A percentile compares a stretch with the other conserved stretches of the same genome.
Evolutionary conservation across 2,113 vertebrate genomes (phyloP).

Genomic region (Dinomys branickii): DNA sequence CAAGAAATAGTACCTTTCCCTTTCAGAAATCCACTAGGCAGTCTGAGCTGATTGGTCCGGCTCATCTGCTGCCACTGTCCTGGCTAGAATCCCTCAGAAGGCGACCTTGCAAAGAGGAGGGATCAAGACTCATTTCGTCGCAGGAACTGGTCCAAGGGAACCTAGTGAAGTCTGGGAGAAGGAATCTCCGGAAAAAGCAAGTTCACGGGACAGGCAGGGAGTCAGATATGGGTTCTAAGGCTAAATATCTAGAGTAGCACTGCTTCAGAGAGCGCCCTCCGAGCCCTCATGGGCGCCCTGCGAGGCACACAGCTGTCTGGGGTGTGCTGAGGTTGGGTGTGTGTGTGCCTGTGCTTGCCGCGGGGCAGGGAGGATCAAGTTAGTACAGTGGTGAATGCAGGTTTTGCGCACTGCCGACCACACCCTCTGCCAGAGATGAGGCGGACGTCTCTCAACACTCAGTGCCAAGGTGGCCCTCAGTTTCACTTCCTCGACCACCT

Average conservation of each 20-base stretch:
- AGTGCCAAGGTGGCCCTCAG: background rate
- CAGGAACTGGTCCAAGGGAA: background rate
- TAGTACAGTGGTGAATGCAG: background rate
- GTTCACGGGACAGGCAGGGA: background rate
- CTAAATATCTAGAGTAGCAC: background rate
- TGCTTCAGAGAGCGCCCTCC: background rate
- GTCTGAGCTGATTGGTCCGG: background rate
- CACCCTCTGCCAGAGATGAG: background rate
- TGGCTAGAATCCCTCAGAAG: background rate
- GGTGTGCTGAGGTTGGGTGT: rapidly evolving
- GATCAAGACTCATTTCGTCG: background rate
- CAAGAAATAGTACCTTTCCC: background rate
- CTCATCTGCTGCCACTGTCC: background rate
- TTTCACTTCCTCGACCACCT: background rate
- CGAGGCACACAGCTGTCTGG: background rate
- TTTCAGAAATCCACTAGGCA: slow-evolving; percentile 1
- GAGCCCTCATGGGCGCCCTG: background rate
- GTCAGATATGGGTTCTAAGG: background rate
- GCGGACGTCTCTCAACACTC: slow-evolving; percentile 38
- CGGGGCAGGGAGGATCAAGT: background rate
- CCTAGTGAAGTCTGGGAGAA: background rate
- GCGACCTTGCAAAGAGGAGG: background rate
- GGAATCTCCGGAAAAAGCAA: background rate
- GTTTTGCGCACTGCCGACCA: background rate
- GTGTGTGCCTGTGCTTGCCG: no score